These are phyloP conservation scores for Ciconia maguari DNA, from an alignment of 2,113 vertebrate genomes.

Conservation along the genomic window DNA sequence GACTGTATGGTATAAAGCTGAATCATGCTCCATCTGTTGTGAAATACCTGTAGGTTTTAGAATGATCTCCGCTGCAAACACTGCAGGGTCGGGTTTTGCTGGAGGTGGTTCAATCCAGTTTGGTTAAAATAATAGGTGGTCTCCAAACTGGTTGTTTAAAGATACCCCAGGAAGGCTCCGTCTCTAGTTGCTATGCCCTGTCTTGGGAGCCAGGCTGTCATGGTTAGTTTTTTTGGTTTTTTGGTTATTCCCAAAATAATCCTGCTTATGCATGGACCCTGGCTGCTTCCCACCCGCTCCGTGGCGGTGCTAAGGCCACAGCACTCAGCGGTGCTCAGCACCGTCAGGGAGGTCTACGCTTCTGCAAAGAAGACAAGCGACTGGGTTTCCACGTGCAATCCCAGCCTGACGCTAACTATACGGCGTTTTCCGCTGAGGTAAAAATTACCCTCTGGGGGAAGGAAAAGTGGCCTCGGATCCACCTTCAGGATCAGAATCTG, in stretches of 20 bases:
- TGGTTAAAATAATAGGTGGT: neutral
- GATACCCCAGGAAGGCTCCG: rapidly evolving
- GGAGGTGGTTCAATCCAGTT: neutral
- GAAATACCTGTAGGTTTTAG: neutral
- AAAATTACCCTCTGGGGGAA: neutral
- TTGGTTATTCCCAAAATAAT: neutral
- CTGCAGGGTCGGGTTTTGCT: neutral
- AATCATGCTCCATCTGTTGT: neutral
- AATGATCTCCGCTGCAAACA: neutral
- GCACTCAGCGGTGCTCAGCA: neutral
- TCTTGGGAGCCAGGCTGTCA: neutral
- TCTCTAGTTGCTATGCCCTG: rapidly evolving
- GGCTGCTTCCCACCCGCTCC: neutral
- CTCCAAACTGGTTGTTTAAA: neutral
- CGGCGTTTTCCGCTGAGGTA: neutral
- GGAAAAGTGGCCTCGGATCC: neutral
- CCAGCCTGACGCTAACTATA: neutral
- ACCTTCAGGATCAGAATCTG: conserved; percentile 47
- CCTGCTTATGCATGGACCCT: neutral
- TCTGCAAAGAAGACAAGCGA: neutral
- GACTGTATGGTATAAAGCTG: neutral
- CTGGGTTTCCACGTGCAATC: neutral
- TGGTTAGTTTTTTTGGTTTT: neutral
- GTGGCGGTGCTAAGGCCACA: rapidly evolving
- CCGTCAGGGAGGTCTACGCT: neutral